Evolutionary conservation across 2,113 vertebrate genomes (phyloP), one percentile per base, ranked within the genome.

Genomic region (Caracal caracal): DNA sequence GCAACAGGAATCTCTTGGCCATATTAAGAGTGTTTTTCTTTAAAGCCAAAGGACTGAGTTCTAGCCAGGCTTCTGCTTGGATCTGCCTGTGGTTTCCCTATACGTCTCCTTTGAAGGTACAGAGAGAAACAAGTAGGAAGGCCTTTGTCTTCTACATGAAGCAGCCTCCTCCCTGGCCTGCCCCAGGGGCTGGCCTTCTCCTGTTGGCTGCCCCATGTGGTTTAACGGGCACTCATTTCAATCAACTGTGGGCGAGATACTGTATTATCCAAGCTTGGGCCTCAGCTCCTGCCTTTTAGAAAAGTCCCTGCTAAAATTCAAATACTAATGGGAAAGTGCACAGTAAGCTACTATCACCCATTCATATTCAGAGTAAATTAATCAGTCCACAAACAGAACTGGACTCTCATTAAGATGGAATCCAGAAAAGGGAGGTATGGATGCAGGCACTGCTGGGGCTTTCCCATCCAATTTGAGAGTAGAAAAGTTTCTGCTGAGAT

Each of bases 331-430:
- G 43, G 33, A 6, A 61, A 73, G 5, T 16, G 15, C 24, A 8
- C 1, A 3, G 35, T 10, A 17, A 51, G 17, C 35, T 17, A 0
- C 10, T 43, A 0, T 63, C 24, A 22, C n/a, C 19, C 19, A 11
- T 35, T 40, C 40, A 43, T 1, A 26, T 49, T 24, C n/a, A 49
- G 37, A 11, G 0, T 33, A 33, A 75, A 30, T 30, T 3, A 35
- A 17, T 71, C 33, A 65, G 33, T 11, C 20, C 40, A 8, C 11
- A 37, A 28, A 49, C 28, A 28, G 80, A 90, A 30, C 30, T 5
- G 26, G 30, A 40, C 22, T 79, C 4, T 81, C 30, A 10, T 15
- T 22, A 33, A 61, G 24, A 80, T 5, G 24, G 30, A 56, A 26
- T 35, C 37, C 3, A 26, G 93, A 30, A 56, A 33, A 84, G 16